These are phyloP conservation scores for Tetragonisca angustula DNA, from an alignment of 2,888 invertebrate species.

Conservation along the genomic window DNA sequence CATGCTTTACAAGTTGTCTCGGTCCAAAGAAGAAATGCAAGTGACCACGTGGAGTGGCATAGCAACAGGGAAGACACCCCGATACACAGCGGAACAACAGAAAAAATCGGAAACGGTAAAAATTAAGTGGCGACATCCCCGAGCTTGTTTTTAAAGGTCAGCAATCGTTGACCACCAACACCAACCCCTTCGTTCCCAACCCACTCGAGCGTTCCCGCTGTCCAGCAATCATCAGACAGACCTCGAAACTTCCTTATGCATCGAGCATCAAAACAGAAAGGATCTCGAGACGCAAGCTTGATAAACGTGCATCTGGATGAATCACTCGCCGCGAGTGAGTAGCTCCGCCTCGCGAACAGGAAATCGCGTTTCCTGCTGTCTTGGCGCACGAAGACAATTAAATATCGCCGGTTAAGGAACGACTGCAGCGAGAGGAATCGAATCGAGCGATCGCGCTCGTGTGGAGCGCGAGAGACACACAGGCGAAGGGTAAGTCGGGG, in stretches of 20 bases:
- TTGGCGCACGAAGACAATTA: conserved; percentile 48
- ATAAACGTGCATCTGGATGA: conserved; percentile 18
- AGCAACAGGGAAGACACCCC: no score
- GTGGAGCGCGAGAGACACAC: conserved; percentile 25
- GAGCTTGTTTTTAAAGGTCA: no score
- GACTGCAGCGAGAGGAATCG: conserved; percentile 52
- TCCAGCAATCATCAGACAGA: background rate
- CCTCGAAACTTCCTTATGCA: conserved; percentile 4
- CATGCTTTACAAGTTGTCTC: no score
- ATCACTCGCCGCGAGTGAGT: conserved; percentile 18
- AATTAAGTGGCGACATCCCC: no score
- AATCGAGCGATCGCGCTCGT: conserved; percentile 61
- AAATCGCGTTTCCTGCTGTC: conserved; percentile 41
- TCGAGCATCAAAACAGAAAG: background rate
- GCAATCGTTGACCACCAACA: no score
- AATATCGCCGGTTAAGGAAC: conserved; percentile 52
- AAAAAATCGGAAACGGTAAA: no score
- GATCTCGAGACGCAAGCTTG: background rate
- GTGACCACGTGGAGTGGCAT: no score
- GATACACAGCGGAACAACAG: no score
- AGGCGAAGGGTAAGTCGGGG: conserved; percentile 6
- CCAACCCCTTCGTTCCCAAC: no score
- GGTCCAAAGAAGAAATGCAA: no score
- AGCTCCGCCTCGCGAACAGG: conserved; percentile 6
- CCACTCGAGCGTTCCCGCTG: background rate